Evolutionary conservation across 2,113 vertebrate genomes (phyloP).

Genomic region (Mystacornis crossleyi): DNA sequence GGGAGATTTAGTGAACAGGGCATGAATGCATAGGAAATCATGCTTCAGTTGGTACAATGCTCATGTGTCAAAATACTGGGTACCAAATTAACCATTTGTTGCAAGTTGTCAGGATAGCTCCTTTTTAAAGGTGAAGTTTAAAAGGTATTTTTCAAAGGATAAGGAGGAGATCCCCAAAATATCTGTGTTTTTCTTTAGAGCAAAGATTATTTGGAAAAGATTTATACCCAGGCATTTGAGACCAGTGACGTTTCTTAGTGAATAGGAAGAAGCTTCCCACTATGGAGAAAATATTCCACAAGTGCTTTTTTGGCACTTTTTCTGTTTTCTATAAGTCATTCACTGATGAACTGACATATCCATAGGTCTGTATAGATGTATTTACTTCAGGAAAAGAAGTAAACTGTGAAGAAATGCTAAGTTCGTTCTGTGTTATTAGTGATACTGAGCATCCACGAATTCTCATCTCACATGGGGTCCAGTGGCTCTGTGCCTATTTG

Average conservation of each 20-base stretch:
- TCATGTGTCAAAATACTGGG: not conserved
- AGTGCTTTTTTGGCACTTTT: not conserved
- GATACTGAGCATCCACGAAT: not conserved
- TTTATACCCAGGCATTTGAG: not conserved
- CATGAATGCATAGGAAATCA: not conserved
- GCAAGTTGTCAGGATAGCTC: not conserved
- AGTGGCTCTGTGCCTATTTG: not conserved
- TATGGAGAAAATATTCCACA: not conserved
- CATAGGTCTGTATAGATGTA: not conserved
- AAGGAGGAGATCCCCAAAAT: not conserved
- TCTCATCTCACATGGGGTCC: not conserved
- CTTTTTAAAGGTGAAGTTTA: not conserved
- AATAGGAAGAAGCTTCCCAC: not conserved
- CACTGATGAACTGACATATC: not conserved
- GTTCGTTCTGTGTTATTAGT: not conserved
- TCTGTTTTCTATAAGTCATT: not conserved
- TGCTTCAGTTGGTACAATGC: not conserved
- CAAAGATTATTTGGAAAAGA: not conserved
- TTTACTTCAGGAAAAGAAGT: not conserved
- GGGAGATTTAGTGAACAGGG: not conserved
- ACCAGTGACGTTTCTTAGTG: not conserved
- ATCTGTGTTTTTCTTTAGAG: not conserved
- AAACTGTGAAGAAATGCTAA: not conserved
- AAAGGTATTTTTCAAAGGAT: not conserved
- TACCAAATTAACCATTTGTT: not conserved